A percentile compares a stretch with the other conserved stretches of the same genome.
Conservation (phyloP, 1,140 invertebrate genomes). For the Trichonephila clavipes region DNA sequence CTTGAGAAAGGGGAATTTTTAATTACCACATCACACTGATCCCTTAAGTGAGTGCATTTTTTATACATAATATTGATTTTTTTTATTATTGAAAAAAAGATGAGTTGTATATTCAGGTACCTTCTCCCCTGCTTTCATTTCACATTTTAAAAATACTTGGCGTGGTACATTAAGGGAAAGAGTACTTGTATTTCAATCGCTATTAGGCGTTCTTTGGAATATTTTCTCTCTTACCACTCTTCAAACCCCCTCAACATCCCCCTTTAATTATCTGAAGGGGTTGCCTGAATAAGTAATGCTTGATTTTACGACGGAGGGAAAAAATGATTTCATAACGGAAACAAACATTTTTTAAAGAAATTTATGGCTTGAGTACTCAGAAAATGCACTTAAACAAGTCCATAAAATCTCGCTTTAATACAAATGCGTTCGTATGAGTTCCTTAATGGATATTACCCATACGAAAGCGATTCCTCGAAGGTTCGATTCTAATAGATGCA, state of each 20-base stretch:
- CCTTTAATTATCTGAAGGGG: neutral
- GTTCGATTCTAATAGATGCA: constrained; percentile 27
- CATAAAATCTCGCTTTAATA: constrained; percentile 48
- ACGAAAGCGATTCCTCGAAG: constrained; percentile 7
- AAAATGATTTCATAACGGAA: constrained; percentile 39
- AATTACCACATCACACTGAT: constrained; percentile 19
- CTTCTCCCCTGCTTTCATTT: neutral
- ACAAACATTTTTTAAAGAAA: constrained; percentile 41
- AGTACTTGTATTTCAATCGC: constrained; percentile 30
- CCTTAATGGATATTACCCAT: constrained; percentile 40
- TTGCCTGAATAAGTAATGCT: constrained; percentile 23
- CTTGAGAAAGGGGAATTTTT: neutral
- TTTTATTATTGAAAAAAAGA: neutral
- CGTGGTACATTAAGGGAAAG: neutral
- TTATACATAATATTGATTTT: neutral
- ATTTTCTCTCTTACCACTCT: constrained; percentile 1
- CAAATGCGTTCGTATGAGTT: constrained; percentile 12
- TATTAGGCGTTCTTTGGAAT: neutral
- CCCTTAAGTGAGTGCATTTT: constrained; percentile 3
- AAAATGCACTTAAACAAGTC: constrained; percentile 28
- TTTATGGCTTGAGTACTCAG: constrained; percentile 22
- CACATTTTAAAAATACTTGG: constrained; percentile 17
- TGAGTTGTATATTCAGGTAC: neutral
- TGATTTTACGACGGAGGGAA: neutral
- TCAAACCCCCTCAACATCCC: neutral